phyloP scores from a whole-genome alignment of 2,113 vertebrate species.

The Muscicapa adusta region DNA sequence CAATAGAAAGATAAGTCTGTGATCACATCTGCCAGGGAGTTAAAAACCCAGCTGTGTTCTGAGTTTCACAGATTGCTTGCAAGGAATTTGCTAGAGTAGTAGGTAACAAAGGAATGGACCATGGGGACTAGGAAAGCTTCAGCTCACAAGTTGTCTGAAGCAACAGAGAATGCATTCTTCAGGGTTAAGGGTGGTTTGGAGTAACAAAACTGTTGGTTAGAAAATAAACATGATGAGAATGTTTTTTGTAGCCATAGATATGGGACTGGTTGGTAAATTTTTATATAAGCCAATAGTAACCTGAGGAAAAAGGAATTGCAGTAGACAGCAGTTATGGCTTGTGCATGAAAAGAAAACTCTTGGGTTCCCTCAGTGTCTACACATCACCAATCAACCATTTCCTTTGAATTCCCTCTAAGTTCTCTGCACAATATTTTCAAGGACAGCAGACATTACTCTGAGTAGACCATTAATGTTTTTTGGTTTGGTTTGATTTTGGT shows the following conservation, averaged over 20 bases:
- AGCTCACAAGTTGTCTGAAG: background rate
- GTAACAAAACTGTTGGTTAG: background rate
- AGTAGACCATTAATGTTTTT: background rate
- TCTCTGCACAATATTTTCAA: background rate
- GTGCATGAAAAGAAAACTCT: background rate
- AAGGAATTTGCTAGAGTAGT: background rate
- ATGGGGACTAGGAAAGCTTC: background rate
- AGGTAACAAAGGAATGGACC: background rate
- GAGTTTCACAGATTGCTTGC: background rate
- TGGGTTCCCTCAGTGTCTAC: background rate
- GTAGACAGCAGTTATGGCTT: rapidly evolving
- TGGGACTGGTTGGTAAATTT: background rate
- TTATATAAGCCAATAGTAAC: background rate
- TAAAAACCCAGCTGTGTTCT: background rate
- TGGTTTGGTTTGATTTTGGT: background rate
- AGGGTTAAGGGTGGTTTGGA: background rate
- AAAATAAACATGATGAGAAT: background rate
- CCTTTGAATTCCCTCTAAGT: background rate
- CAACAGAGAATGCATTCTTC: background rate
- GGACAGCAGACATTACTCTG: background rate
- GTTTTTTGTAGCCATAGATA: background rate
- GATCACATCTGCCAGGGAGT: background rate
- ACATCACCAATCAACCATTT: background rate
- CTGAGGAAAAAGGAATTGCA: background rate
- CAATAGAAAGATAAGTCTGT: background rate